Evolutionary conservation across 2,888 invertebrate genomes (phyloP).

Genomic region (Mesopsocus fuscifrons): DNA sequence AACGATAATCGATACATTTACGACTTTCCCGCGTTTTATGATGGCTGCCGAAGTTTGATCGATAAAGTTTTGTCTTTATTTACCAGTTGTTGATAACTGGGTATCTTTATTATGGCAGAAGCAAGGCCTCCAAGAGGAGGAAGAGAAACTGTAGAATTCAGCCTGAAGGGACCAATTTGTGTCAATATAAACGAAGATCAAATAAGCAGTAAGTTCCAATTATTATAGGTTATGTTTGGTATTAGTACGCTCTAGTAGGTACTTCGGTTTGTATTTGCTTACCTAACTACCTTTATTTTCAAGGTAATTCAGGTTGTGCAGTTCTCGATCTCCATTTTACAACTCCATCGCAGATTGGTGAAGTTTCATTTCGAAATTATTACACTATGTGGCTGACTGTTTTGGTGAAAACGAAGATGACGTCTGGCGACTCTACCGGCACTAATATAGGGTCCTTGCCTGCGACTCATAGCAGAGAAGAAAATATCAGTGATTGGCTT

Average conservation of each 20-base stretch:
- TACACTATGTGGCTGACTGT: conserved; percentile 22
- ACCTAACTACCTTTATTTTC: neutral
- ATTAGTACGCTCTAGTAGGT: neutral
- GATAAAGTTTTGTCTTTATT: too few species aligned
- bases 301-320: conserved; percentile 14
- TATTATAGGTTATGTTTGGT: too few species aligned
- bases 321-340: conserved; percentile 15
- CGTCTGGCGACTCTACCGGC: neutral
- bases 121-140: too few species aligned
- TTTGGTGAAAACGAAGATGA: conserved; percentile 16
- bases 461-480: conserved; percentile 2
- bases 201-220: neutral
- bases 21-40: too few species aligned
- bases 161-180: conserved; percentile 18
- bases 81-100: too few species aligned
- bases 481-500: conserved; percentile 3
- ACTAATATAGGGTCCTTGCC: conserved; percentile 8
- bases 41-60: too few species aligned
- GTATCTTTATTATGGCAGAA: too few species aligned
- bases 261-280: neutral
- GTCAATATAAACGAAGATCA: conserved; percentile 17
- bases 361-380: conserved; percentile 23
- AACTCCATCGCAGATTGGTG: conserved; percentile 20
- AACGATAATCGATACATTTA: too few species aligned
- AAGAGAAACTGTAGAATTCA: conserved; percentile 17